Evolutionary conservation across 2,113 vertebrate genomes (phyloP).

Genomic region (Halichoerus grypus): DNA sequence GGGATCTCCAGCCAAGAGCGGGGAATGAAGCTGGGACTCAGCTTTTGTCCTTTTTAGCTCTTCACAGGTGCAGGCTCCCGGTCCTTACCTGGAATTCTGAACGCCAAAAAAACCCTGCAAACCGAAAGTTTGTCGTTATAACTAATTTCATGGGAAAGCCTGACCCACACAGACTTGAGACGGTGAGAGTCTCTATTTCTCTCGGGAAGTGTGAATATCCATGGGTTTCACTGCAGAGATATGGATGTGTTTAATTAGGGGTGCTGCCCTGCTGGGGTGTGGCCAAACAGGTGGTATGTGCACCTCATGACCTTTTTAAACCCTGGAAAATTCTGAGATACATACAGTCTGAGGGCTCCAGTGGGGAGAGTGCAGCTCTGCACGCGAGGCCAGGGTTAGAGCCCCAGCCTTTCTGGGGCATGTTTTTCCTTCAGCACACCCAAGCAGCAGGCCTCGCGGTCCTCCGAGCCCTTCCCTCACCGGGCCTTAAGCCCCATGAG

Average conservation of each 20-base stretch:
- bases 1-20: not conserved
- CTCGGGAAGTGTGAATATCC: not conserved
- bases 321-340: not conserved
- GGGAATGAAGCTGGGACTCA: not conserved
- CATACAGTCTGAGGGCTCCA: not conserved
- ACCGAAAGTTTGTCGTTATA: not conserved
- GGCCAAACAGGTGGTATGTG: too few relatives aligned
- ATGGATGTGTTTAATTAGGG: not conserved
- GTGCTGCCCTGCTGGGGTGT: not conserved
- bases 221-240: not conserved
- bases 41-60: not conserved
- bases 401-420: not conserved
- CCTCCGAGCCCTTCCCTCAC: not conserved
- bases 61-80: not conserved
- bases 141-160: not conserved
- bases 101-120: not conserved
- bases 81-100: not conserved
- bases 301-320: not conserved
- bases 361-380: not conserved
- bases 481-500: not conserved
- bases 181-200: not conserved
- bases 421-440: not conserved
- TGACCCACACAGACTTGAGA: constrained; percentile 10
- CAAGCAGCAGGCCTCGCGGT: not conserved
- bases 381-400: accelerated